Base-by-base conservation (phyloP, 2,888 invertebrate species). In the Amphipoea lucens region DNA sequence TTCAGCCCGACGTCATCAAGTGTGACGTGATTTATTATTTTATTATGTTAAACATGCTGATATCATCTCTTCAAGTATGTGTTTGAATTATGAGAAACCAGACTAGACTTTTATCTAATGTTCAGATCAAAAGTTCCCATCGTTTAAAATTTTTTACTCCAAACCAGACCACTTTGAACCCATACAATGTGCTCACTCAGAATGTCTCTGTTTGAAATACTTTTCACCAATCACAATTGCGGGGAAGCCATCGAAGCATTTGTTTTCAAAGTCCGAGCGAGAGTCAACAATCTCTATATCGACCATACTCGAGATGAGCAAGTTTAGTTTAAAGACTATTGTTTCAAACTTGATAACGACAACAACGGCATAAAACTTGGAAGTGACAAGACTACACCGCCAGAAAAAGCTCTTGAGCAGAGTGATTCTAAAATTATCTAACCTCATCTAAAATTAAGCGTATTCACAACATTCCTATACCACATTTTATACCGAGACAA, bases 21-120 rank as follows among this genome's bases (percentile, higher is more conserved):
- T 77, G 51, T 87, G 82, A 84, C 82, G 81, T 76, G 66, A 68
- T 81, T 81, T 78, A 78, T 84, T 68, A 62, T 83, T 60, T 79
- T 74, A 54, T 77, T 63, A 66, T 76, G 65, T 36, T 78, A 68
- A 72, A 65, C 60, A 65, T 62, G 40, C 17, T 60, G 40, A 40
- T 78, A 73, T 69, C 54, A 74, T 69, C 73, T 62, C 62, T 65
- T 57, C 40, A 74, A 76, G 51, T 74, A 60, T 48, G 20, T 51
- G n/a, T 72, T 74, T 84, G 74, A 74, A 69, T 66, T 57, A 72
- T 82, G 68, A 57, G 69, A 65, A 66, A 72, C 65, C 71, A 70
- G 45, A 54, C 11, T 45, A 29, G 20, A 71, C 14, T 74, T 54
- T 40, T 70, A 73, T 69, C 29, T 40, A 20, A 29, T 62, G 20